A percentile compares a stretch with the other conserved stretches of the same genome.
phyloP scores from a whole-genome alignment of 2,888 invertebrate genomes.

The Drosophila atripex region DNA sequence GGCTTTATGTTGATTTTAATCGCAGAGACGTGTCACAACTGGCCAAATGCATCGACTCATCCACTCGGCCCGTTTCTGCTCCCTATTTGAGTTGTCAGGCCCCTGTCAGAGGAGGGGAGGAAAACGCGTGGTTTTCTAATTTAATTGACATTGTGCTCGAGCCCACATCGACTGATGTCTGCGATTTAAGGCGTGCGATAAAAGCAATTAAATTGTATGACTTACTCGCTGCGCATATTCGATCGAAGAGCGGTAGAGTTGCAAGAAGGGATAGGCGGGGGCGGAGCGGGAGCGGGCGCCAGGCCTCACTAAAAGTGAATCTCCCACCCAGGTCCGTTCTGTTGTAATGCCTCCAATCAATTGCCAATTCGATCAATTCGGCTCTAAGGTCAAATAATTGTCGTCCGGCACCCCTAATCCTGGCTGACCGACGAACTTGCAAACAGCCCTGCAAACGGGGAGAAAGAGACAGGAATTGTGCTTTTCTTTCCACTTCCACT shows the following conservation, averaged over 20 bases:
- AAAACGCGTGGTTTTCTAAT: conserved; percentile 42
- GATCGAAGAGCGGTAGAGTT: conserved; percentile 10
- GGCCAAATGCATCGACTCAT: conserved; percentile 46
- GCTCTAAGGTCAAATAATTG: conserved; percentile 39
- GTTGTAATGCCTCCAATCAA: conserved; percentile 5
- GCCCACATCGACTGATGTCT: conserved; percentile 30
- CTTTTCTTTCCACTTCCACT: conserved; percentile 18
- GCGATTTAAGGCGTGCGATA: conserved; percentile 52
- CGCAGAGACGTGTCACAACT: conserved; percentile 53
- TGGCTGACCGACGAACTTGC: conserved; percentile 19
- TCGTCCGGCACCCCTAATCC: conserved; percentile 30
- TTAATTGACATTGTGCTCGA: conserved; percentile 43
- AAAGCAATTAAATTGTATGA: conserved; percentile 55
- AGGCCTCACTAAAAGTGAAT: not conserved
- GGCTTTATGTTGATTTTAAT: conserved; percentile 53
- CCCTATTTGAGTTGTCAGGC: not conserved
- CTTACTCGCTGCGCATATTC: conserved; percentile 45
- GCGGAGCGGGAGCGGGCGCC: conserved; percentile 12
- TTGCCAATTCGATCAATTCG: conserved; percentile 29
- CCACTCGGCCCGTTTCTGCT: not conserved
- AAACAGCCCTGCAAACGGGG: conserved; percentile 10
- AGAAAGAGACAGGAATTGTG: conserved; percentile 1
- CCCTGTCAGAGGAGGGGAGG: not conserved
- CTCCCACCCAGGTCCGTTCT: conserved; percentile 8
- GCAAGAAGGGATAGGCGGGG: conserved; percentile 15